Percentiles rank a stretch among this genome's conserved stretches.
Conservation (phyloP, 1,140 invertebrate species). For the Metopolophium dirhodum region DNA sequence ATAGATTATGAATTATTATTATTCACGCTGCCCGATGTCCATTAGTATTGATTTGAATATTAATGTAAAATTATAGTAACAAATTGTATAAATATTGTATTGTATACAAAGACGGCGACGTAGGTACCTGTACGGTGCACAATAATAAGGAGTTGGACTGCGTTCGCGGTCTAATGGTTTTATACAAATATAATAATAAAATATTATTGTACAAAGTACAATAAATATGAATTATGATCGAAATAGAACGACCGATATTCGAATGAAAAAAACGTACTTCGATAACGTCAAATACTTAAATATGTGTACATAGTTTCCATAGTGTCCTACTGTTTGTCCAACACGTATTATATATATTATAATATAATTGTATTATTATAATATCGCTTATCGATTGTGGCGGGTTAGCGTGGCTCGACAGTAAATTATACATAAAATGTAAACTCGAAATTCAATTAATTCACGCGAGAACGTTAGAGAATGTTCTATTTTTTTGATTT, state of each 20-base stretch:
- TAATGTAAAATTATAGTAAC: neutral
- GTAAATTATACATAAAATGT: neutral
- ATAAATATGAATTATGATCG: no score
- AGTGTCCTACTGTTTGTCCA: neutral
- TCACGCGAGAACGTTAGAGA: neutral
- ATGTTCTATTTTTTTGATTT: neutral
- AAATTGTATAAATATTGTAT: constrained; percentile 3
- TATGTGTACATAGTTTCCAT: neutral
- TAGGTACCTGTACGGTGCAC: no score
- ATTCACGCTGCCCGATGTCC: neutral
- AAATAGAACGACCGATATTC: no score
- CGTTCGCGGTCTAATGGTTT: neutral
- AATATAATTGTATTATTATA: neutral
- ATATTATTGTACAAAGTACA: neutral
- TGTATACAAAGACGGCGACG: neutral
- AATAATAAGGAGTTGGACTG: neutral
- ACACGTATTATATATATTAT: neutral
- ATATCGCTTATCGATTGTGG: neutral
- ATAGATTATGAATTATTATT: neutral
- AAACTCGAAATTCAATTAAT: neutral
- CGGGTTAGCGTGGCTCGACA: neutral
- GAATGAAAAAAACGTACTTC: neutral
- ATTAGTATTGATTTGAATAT: neutral
- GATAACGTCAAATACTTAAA: constrained; percentile 1
- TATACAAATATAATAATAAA: neutral